These are phyloP conservation scores for Choristoneura rosaceana DNA, from an alignment of 2,888 invertebrate species.

Conservation along the genomic window DNA sequence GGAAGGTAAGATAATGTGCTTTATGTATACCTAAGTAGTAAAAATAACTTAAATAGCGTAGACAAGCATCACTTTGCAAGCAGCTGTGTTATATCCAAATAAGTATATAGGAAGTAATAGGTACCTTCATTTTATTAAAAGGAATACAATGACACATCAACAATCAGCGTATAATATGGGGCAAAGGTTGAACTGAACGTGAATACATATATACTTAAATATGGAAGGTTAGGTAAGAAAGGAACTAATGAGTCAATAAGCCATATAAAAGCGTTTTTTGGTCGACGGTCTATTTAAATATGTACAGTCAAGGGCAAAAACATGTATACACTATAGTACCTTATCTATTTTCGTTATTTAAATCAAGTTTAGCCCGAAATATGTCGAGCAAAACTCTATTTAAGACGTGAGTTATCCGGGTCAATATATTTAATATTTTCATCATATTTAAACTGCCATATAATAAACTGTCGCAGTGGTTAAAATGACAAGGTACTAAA, in stretches of 20 bases:
- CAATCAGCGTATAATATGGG: slow-evolving; percentile 30
- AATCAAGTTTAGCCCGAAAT: too few relatives aligned
- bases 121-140: slow-evolving; percentile 13
- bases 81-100: slow-evolving; percentile 5
- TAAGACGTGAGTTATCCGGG: too few relatives aligned
- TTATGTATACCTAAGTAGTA: neutral
- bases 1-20: neutral
- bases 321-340: too few relatives aligned
- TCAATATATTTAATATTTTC: too few relatives aligned
- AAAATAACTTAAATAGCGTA: neutral
- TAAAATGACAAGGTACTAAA: too few relatives aligned
- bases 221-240: neutral
- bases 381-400: too few relatives aligned
- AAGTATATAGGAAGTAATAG: slow-evolving; percentile 24
- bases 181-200: slow-evolving; percentile 27
- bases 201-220: neutral
- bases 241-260: neutral
- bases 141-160: slow-evolving; percentile 35
- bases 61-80: slow-evolving; percentile 8
- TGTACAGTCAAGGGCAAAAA: too few relatives aligned
- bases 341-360: too few relatives aligned
- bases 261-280: neutral
- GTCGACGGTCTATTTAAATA: neutral
- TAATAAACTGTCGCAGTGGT: too few relatives aligned
- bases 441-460: too few relatives aligned